Conservation (phyloP, 1,140 invertebrate genomes). For the Atta texana region DNA sequence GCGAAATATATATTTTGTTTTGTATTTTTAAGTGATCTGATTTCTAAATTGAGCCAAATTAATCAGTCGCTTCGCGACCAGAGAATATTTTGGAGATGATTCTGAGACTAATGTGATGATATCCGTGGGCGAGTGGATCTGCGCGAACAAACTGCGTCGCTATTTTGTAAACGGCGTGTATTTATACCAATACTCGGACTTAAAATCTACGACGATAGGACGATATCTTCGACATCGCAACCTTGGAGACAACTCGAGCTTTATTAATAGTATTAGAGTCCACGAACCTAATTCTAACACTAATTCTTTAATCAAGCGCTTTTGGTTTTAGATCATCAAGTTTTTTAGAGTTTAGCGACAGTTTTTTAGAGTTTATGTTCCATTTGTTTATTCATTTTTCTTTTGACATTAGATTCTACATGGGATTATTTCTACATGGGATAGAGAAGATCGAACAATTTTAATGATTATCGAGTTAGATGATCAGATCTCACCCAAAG, state of each 20-base stretch:
- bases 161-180: slow-evolving; percentile 70
- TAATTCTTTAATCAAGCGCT: slow-evolving; percentile 20
- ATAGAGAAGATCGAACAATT: neutral
- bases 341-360: neutral
- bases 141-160: slow-evolving; percentile 46
- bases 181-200: slow-evolving; percentile 74
- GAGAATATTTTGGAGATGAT: slow-evolving; percentile 41
- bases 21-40: slow-evolving; percentile 29
- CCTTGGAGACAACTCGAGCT: slow-evolving; percentile 76
- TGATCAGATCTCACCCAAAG: neutral
- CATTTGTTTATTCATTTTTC: neutral
- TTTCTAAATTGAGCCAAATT: slow-evolving; percentile 39
- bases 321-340: neutral
- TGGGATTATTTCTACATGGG: neutral
- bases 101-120: neutral
- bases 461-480: neutral
- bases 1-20: neutral
- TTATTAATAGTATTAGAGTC: slow-evolving; percentile 78
- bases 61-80: slow-evolving; percentile 21
- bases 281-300: slow-evolving; percentile 60
- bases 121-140: slow-evolving; percentile 54
- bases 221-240: slow-evolving; percentile 64
- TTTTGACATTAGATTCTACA: neutral
- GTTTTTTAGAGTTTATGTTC: neutral
- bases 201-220: slow-evolving; percentile 56